These are phyloP conservation scores for Ypsolopha scabrella DNA, from an alignment of 2,888 invertebrate species.

Conservation along the genomic window DNA sequence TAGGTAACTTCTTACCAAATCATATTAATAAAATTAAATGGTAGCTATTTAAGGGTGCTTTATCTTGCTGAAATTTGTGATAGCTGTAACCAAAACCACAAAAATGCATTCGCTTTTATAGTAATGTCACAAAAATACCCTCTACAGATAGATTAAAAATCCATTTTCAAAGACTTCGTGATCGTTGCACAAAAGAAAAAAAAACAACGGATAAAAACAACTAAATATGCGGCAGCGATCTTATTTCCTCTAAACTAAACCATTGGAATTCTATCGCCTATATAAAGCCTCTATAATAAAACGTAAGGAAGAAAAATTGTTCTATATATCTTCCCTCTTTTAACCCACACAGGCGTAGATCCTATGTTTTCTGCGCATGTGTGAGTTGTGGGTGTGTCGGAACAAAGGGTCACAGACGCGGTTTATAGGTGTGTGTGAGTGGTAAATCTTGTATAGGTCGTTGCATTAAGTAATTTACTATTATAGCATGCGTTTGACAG, in stretches of 20 bases:
- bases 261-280: constrained; percentile 21
- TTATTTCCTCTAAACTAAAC: neutral
- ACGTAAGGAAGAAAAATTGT: constrained; percentile 52
- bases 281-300: constrained; percentile 32
- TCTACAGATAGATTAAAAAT: too few species aligned
- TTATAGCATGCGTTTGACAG: constrained; percentile 60
- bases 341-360: constrained; percentile 26
- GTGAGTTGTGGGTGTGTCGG: constrained; percentile 17
- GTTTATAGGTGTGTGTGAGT: constrained; percentile 19
- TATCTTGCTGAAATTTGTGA: neutral
- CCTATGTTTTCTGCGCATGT: neutral
- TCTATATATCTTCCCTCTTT: constrained; percentile 31
- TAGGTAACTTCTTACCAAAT: neutral
- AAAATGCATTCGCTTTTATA: too few species aligned
- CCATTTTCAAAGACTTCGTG: neutral
- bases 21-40: neutral
- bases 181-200: neutral
- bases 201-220: neutral
- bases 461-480: constrained; percentile 68
- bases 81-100: neutral
- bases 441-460: constrained; percentile 68
- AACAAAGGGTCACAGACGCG: constrained; percentile 40
- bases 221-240: neutral
- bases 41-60: too few species aligned
- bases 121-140: too few species aligned